Conservation (phyloP, 2,888 invertebrate genomes). For the Pecten maximus region DNA sequence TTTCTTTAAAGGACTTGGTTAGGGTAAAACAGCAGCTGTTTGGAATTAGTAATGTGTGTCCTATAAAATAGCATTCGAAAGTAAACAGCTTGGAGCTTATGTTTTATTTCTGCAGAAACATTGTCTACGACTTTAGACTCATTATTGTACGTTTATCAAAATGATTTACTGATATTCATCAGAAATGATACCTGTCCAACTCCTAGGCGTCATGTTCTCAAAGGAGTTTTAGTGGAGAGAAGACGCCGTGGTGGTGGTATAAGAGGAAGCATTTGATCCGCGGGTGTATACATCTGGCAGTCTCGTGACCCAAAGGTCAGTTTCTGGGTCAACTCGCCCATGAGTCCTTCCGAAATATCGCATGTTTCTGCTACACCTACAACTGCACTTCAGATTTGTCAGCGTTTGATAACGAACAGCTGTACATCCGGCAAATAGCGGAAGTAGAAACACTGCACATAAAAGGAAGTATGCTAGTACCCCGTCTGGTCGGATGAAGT, state of each 20-base stretch:
- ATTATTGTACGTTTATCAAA: too few relatives aligned
- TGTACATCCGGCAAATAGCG: constrained; percentile 5
- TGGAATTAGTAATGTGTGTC: too few relatives aligned
- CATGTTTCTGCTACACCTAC: neutral
- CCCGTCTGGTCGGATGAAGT: neutral
- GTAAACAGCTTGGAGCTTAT: too few relatives aligned
- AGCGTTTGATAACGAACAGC: neutral
- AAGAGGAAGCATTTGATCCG: neutral
- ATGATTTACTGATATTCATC: neutral
- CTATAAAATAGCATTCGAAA: too few relatives aligned
- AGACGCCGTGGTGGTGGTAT: neutral
- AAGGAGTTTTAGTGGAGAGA: neutral
- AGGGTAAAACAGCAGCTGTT: too few relatives aligned
- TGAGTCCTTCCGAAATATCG: neutral
- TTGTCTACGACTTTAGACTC: too few relatives aligned
- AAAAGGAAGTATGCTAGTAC: neutral
- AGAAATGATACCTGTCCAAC: neutral
- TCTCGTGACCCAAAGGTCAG: neutral
- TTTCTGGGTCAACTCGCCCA: neutral
- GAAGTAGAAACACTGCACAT: neutral
- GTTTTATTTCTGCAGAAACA: too few relatives aligned
- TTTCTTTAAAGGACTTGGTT: too few relatives aligned
- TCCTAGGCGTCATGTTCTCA: neutral
- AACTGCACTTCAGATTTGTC: neutral
- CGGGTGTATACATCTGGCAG: neutral